These are phyloP conservation scores for Caenorhabditis zanzibari DNA, from an alignment of 2,888 invertebrate species.

Conservation along the genomic window DNA sequence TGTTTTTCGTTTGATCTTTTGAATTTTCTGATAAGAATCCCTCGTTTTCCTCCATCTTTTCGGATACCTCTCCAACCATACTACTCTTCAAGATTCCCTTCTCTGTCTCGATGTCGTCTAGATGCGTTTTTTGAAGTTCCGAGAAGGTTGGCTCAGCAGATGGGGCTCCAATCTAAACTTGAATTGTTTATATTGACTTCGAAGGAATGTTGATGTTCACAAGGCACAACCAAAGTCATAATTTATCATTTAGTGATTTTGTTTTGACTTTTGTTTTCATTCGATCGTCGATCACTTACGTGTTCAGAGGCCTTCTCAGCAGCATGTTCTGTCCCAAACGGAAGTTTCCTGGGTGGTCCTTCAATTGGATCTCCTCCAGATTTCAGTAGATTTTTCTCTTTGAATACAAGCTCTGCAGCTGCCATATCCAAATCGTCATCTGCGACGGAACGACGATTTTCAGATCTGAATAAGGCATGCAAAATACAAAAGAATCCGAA, in stretches of 20 bases:
- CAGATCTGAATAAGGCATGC: too few relatives aligned
- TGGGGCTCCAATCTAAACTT: constrained; percentile 39
- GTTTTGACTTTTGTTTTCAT: neutral
- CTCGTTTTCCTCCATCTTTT: constrained; percentile 24
- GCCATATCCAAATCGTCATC: constrained; percentile 62
- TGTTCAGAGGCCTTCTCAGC: constrained; percentile 1
- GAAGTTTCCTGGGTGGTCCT: constrained; percentile 49
- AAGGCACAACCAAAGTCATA: neutral
- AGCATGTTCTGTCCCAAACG: constrained; percentile 56
- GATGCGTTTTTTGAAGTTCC: constrained; percentile 30
- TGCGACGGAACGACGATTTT: constrained; percentile 33
- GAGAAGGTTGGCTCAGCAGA: constrained; percentile 51
- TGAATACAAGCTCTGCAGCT: constrained; percentile 64
- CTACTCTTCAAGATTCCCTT: constrained; percentile 42
- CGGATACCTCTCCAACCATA: constrained; percentile 43
- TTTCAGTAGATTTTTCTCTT: constrained; percentile 48
- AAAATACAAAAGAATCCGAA: too few relatives aligned
- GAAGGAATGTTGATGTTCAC: neutral
- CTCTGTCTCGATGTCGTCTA: constrained; percentile 41
- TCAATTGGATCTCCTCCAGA: constrained; percentile 25
- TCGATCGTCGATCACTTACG: constrained; percentile 4
- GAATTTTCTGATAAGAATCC: constrained; percentile 22
- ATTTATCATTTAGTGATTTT: constrained; percentile 1
- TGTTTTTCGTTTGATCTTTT: constrained; percentile 2
- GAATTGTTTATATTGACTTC: neutral